Evolutionary conservation across 2,113 vertebrate species (phyloP).

Genomic region (Odocoileus virginianus): DNA sequence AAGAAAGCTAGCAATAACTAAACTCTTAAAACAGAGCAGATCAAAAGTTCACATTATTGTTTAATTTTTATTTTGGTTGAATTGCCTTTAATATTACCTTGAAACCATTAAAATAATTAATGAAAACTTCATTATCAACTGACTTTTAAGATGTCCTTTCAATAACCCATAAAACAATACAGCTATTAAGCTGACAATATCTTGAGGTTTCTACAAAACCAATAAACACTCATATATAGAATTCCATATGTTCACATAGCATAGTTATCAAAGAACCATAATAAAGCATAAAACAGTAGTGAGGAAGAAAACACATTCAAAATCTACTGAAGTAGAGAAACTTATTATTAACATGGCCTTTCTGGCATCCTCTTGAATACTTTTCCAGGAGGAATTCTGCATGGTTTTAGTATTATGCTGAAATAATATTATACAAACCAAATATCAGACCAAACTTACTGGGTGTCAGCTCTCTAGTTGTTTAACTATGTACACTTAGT

Average conservation of each 20-base stretch:
- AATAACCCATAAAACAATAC: not conserved
- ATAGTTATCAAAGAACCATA: not conserved
- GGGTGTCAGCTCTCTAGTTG: not conserved
- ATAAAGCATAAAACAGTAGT: not conserved
- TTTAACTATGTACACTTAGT: not conserved
- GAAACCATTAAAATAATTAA: not conserved
- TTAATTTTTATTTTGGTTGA: not conserved
- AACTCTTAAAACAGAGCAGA: not conserved
- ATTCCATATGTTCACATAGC: not conserved
- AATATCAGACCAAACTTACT: not conserved
- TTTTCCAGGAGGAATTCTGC: not conserved
- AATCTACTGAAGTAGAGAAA: not conserved
- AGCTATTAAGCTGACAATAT: not conserved
- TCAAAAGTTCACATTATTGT: not conserved
- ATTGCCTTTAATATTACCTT: not conserved
- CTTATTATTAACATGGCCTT: not conserved
- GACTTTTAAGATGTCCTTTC: not conserved
- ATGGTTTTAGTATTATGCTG: not conserved
- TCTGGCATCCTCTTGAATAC: not conserved
- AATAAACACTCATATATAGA: not conserved
- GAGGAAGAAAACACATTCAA: not conserved
- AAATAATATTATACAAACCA: not conserved
- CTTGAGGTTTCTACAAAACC: not conserved
- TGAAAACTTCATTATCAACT: slow-evolving; percentile 20
- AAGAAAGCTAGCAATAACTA: not conserved